Evolutionary conservation across 2,888 invertebrate species (phyloP).

Genomic region (Mycalesis mineus): DNA sequence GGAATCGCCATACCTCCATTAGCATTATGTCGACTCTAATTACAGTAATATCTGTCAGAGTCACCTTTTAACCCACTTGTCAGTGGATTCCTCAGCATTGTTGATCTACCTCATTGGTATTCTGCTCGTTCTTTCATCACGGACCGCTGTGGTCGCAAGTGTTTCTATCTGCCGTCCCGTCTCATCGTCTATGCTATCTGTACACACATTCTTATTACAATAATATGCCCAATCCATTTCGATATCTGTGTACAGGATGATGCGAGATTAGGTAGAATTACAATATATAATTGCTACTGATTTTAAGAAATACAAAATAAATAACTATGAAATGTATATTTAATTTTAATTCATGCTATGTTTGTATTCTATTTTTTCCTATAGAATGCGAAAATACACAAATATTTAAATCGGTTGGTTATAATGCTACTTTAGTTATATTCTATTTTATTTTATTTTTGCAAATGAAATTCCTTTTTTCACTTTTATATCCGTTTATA

Average conservation of each 20-base stretch:
- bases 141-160: conserved; percentile 63
- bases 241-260: conserved; percentile 34
- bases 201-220: conserved; percentile 48
- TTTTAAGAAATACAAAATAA: too few relatives aligned
- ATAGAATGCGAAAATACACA: too few relatives aligned
- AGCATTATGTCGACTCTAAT: conserved; percentile 65
- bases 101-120: conserved; percentile 57
- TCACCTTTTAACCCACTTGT: conserved; percentile 76
- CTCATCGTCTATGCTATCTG: conserved; percentile 35
- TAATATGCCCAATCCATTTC: conserved; percentile 55
- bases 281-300: too few relatives aligned
- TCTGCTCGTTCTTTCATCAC: conserved; percentile 56
- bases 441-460: too few relatives aligned
- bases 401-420: too few relatives aligned
- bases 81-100: conserved; percentile 67
- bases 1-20: conserved; percentile 44
- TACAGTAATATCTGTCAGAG: conserved; percentile 63
- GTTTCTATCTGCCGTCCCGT: conserved; percentile 52
- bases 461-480: too few relatives aligned
- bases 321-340: too few relatives aligned
- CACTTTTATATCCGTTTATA: too few relatives aligned
- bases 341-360: too few relatives aligned
- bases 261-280: too few relatives aligned
- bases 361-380: too few relatives aligned
- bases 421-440: too few relatives aligned